These are phyloP conservation scores for Hirtodrosophila alboralis DNA, from an alignment of 2,888 invertebrate genomes.

Conservation along the genomic window DNA sequence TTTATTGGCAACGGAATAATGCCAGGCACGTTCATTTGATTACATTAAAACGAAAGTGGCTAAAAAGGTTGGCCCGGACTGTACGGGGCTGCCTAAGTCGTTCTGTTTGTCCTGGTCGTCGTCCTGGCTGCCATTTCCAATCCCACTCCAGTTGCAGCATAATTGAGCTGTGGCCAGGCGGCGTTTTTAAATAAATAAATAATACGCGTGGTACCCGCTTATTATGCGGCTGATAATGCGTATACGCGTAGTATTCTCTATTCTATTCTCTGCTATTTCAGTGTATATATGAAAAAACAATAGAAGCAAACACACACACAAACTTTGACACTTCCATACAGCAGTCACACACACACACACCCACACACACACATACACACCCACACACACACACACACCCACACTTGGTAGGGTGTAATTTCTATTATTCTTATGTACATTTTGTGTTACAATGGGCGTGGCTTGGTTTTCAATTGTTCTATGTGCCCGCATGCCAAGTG, in stretches of 20 bases:
- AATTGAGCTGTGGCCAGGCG: conserved; percentile 56
- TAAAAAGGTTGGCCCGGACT: conserved; percentile 71
- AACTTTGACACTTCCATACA: too few species aligned
- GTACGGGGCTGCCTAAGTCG: background rate
- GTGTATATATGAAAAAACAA: conserved; percentile 32
- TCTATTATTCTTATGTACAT: conserved; percentile 22
- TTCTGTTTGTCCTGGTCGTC: background rate
- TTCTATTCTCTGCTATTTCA: too few species aligned
- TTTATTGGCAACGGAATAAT: conserved; percentile 80
- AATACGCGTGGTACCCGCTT: conserved; percentile 63
- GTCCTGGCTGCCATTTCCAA: conserved; percentile 10
- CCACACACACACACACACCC: too few species aligned
- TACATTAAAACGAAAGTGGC: conserved; percentile 81
- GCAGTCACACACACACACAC: background rate
- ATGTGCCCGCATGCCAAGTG: background rate
- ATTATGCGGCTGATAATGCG: conserved; percentile 69
- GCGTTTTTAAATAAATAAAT: conserved; percentile 76
- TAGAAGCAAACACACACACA: conserved; percentile 20
- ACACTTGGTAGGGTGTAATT: background rate
- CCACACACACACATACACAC: too few species aligned
- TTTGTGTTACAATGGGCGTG: conserved; percentile 19
- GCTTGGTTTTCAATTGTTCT: conserved; percentile 37
- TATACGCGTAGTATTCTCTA: conserved; percentile 44
- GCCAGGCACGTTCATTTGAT: conserved; percentile 82
- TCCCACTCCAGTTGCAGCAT: conserved; percentile 35